Conservation (phyloP, 2,113 vertebrate species). For the Dasyprocta punctata region DNA sequence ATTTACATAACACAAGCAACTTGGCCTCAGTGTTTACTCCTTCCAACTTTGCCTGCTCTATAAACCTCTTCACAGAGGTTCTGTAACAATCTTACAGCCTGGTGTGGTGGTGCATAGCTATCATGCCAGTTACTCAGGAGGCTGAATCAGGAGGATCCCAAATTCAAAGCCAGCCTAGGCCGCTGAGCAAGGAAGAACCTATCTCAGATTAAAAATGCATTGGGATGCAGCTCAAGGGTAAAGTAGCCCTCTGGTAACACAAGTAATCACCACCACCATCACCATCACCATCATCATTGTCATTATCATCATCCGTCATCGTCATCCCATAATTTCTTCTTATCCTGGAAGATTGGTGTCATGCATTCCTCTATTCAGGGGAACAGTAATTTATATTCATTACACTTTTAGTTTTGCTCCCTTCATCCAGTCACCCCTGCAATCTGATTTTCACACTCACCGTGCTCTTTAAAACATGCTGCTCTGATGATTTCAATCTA, state of each 20-base stretch:
- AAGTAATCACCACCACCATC: no score
- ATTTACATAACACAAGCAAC: background rate
- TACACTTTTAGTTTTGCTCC: background rate
- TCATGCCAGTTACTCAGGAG: background rate
- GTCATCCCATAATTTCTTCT: background rate
- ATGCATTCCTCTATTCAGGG: background rate
- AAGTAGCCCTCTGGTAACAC: background rate
- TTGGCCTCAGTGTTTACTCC: background rate
- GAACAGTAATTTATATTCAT: background rate
- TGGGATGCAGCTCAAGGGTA: no score
- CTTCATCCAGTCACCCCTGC: background rate
- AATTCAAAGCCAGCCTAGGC: no score
- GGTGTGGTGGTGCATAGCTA: background rate
- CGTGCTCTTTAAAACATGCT: background rate
- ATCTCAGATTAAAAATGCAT: no score
- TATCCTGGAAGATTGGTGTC: background rate
- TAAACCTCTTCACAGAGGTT: background rate
- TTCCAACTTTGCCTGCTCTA: background rate
- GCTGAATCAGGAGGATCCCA: no score
- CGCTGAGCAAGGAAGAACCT: no score
- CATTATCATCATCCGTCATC: no score
- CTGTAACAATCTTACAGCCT: background rate
- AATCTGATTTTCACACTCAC: background rate
- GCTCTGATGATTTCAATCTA: background rate
- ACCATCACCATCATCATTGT: background rate